A percentile compares a stretch with the other conserved stretches of the same genome.
These are phyloP conservation scores for Phalacrocorax aristotelis DNA, from an alignment of 2,113 vertebrate species.

Conservation along the genomic window DNA sequence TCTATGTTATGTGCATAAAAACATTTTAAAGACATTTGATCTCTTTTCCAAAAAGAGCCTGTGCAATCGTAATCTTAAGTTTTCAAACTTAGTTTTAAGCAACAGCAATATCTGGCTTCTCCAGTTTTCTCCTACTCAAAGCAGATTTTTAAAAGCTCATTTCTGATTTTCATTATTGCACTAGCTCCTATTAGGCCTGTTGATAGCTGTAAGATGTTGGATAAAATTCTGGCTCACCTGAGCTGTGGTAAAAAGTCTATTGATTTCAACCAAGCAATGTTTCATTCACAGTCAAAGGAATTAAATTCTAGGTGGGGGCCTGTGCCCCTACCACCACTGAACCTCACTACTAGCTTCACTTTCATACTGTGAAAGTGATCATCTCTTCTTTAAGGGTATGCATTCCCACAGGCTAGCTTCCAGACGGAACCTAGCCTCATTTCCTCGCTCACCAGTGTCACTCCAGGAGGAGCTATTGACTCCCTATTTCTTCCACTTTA, in stretches of 20 bases:
- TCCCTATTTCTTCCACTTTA: neutral
- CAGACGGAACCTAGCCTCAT: neutral
- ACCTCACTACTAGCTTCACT: neutral
- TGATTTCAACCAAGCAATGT: neutral
- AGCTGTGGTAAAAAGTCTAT: neutral
- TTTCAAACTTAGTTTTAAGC: neutral
- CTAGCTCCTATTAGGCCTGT: neutral
- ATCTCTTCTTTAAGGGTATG: neutral
- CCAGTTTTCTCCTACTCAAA: neutral
- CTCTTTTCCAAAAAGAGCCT: neutral
- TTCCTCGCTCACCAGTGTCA: fast-evolving
- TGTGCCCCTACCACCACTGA: neutral
- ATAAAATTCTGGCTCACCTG: neutral
- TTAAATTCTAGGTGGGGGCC: neutral
- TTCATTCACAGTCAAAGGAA: neutral
- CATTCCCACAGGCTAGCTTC: neutral
- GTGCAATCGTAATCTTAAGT: neutral
- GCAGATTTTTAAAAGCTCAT: neutral
- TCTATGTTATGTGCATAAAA: neutral
- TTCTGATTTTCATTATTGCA: neutral
- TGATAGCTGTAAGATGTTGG: neutral
- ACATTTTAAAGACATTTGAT: neutral
- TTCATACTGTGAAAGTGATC: neutral
- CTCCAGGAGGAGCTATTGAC: neutral
- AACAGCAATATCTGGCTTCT: neutral